phyloP scores from a whole-genome alignment of 2,888 invertebrate species.

The Odontocolon sp. region DNA sequence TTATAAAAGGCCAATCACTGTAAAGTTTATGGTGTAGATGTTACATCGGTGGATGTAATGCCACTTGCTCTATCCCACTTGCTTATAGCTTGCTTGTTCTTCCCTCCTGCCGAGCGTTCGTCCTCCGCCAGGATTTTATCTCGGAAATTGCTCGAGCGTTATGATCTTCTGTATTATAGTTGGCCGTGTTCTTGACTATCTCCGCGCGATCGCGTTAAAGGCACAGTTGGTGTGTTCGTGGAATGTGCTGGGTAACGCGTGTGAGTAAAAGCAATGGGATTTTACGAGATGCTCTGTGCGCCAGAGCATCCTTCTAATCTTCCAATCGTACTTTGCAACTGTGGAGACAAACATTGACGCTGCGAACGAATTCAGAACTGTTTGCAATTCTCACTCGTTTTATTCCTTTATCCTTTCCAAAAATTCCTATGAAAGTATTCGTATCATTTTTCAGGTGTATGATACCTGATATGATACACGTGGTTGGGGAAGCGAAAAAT shows the following conservation, averaged over 20 bases:
- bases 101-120: background rate
- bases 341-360: too few relatives aligned
- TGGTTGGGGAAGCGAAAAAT: conserved; percentile 11
- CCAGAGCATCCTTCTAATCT: background rate
- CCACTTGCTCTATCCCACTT: background rate
- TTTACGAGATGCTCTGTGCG: background rate
- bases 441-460: background rate
- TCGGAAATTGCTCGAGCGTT: conserved; percentile 44
- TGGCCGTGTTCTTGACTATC: conserved; percentile 41
- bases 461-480: background rate
- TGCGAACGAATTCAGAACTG: too few relatives aligned
- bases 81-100: background rate
- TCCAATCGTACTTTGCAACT: conserved; percentile 11
- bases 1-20: too few relatives aligned
- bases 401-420: too few relatives aligned
- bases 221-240: background rate
- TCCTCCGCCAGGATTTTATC: conserved; percentile 47
- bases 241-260: background rate
- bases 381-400: too few relatives aligned
- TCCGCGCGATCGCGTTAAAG: conserved; percentile 36
- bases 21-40: too few relatives aligned
- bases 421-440: background rate
- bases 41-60: too few relatives aligned
- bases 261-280: conserved; percentile 34
- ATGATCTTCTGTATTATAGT: conserved; percentile 50